Base-by-base conservation (phyloP, 2,888 invertebrate genomes). In the Lithophane ornitopus region DNA sequence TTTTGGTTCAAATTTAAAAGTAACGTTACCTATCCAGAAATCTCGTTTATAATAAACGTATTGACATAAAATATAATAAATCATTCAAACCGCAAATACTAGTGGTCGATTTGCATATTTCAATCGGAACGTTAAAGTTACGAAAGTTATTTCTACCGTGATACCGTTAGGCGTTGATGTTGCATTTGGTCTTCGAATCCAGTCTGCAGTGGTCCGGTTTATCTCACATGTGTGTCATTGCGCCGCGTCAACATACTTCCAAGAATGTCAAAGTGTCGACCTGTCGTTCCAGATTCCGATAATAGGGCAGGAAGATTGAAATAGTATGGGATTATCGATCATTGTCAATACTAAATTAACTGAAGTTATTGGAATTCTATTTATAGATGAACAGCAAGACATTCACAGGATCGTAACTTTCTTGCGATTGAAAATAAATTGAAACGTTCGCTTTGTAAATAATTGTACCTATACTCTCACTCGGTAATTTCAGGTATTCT, bases 181-280 rank as follows among this genome's bases (percentile, higher is more conserved):
- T 80, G 62, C 67, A 65, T 82, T 67, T 70, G 70, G 70, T 84
- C 62, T 74, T 84, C 44, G n/a, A 39, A 80, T 74, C 75, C 80
- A 80, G 75, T 74, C 34, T 72, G 12, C 26, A 26, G 52, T 44
- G 4, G 26, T 44, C 81, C 61, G 82, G 76, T 81, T 80, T 76
- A 11, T 3, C 34, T 46, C 34, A 70, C 54, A 67, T 49, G 11
- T 70, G 54, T 61, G 63, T 67, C 70, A 54, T 26, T 28, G 56
- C 61, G 14, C 12, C 28, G 61, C 59, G n/a, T 63, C 67, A 76
- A 74, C 34, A 44, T 41, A n/a, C 46, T 14, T 44, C 11, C 26
- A 69, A 71, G 65, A 84, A 75, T 74, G 70, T 77, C 66, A 62
- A 71, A 54, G 41, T 63, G 58, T 58, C 44, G 8, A 41, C 44